Evolutionary conservation across 2,797 vertebrate species (phyloP), one percentile per base, ranked within the genome.

Genomic region (Spinibarbus caldwelli): DNA sequence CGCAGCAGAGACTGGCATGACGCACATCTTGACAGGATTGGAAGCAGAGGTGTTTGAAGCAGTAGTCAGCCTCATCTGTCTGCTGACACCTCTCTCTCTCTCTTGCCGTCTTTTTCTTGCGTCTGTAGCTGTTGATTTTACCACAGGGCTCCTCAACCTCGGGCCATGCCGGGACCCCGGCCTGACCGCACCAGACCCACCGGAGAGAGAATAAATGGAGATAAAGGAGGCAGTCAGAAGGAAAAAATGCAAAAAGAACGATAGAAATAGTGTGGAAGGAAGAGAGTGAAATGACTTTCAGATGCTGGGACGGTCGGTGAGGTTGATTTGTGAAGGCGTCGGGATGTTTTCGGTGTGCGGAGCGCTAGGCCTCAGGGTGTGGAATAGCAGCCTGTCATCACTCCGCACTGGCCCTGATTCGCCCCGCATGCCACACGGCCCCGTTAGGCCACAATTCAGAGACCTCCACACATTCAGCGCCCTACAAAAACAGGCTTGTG

Each of bases 51-150:
- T 86, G 92, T 93, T 89, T 90, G 90, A 91, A 91, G 92, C 90
- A 88, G 57, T 80, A 76, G 47, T 73, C 67, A 49, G 78, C 23
- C 45, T 72, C 84, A 31, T 67, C 77, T 54, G 31, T 80, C 54
- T 68, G 70, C 68, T 73, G 78, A 80, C 78, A 67, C 34, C 80
- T 87, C 87, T 88, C 87, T 86, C 80, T 88, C 87, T 85, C 77
- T 87, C 85, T 87, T 62, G 86, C 80, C 87, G 78, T 85, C 86
- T 88, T 89, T 90, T 82, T 89, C 70, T 89, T 85, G 64, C 88
- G 59, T 89, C 82, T 90, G 88, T 87, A 91, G 92, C 92, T 93
- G 93, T 94, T 94, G 93, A 94, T 93, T 94, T 93, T 91, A 92
- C 92, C 91, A 71, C 86, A 75, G 91, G 92, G 91, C 91, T 92